Evolutionary conservation across 2,113 vertebrate species (phyloP).

Genomic region (Neomonachus schauinslandi): DNA sequence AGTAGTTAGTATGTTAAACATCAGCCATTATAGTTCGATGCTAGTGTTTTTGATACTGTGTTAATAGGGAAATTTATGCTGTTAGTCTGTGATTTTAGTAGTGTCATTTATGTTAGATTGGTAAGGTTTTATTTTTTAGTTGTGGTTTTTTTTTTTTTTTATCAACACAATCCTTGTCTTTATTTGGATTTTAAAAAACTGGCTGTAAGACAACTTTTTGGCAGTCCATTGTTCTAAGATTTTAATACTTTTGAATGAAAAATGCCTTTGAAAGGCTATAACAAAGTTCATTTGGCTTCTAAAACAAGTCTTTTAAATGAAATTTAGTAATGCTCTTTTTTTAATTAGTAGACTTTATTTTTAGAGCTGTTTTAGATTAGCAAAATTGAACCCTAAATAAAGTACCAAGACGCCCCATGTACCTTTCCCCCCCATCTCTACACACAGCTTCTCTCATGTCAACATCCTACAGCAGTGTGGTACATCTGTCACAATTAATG

Average conservation of each 20-base stretch:
- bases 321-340: constrained; percentile 24
- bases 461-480: not conserved
- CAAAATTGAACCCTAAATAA: not conserved
- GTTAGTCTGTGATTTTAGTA: not conserved
- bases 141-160: not conserved
- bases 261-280: not conserved
- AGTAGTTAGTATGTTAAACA: not conserved
- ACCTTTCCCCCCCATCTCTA: too few relatives aligned
- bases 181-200: constrained; percentile 12
- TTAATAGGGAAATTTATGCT: not conserved
- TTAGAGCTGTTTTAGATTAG: not conserved
- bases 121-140: not conserved
- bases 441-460: not conserved
- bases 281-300: constrained; percentile 4
- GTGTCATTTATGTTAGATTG: not conserved
- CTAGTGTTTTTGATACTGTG: not conserved
- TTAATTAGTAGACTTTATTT: not conserved
- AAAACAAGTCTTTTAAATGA: constrained; percentile 15
- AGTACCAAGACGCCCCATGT: not conserved
- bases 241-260: constrained; percentile 45
- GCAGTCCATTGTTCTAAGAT: not conserved
- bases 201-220: not conserved
- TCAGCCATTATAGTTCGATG: not conserved
- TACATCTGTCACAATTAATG: not conserved
- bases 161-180: not conserved